Evolutionary conservation across 2,888 invertebrate genomes (phyloP), one percentile per base, ranked within the genome.

Genomic region (Kuschelorhynchus macadamiae): DNA sequence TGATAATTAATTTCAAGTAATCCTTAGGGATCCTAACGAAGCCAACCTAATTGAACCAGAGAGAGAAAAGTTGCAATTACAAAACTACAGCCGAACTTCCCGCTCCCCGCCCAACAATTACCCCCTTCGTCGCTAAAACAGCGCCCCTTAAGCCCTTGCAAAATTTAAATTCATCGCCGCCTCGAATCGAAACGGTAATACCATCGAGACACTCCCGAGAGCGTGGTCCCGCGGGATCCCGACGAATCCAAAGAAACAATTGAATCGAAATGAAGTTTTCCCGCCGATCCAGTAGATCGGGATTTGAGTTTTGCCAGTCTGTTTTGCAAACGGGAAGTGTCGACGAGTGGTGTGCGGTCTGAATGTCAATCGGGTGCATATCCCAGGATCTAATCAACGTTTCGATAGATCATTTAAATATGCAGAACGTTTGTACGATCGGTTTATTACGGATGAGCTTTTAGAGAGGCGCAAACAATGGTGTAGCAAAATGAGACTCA

Each of bases 211-310:
- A 42, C 49, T 41, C 32, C 39, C 36, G 52, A 16, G 59, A 50
- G 33, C 11, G 17, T 14, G 36, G 60, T 50, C 61, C 67, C 56
- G 49, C 42, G 61, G 55, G 67, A 67, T 41, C 25, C 30, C 16
- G 32, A 16, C 36, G 55, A 61, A 67, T 67, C 67, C 57, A 62
- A 61, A 67, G 67, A 67, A 67, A 67, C 67, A 67, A 67, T 67
- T 50, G 56, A 56, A 56, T 50, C 36, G 67, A 57, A 67, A 67
- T 67, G 67, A 67, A 57, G 67, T 67, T 61, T 67, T 56, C 42
- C 36, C 62, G 67, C 46, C 55, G 67, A 67, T 61, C 62, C 67
- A n/a, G 21, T 50, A 52, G 50, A 67, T 67, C 50, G 62, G 50
- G 67, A 67, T 67, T 67, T 60, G 36, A 56, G 57, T 33, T 53